These are phyloP conservation scores for Cacoxenus indagator DNA, from an alignment of 2,888 invertebrate species.

Conservation along the genomic window DNA sequence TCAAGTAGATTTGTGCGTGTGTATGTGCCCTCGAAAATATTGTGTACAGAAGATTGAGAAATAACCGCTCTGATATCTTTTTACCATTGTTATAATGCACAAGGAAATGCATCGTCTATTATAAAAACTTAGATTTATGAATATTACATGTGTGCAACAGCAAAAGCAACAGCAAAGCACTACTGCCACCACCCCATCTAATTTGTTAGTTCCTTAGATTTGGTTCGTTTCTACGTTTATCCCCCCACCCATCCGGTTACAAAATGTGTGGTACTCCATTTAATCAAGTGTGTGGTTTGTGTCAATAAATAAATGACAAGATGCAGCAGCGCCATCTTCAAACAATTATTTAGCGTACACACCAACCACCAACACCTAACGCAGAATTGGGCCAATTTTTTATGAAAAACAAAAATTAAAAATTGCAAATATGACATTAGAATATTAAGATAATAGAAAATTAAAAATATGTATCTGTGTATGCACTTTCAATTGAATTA, in stretches of 20 bases:
- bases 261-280: neutral
- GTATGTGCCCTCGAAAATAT: conserved; percentile 9
- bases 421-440: too few relatives aligned
- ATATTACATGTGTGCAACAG: conserved; percentile 58
- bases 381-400: too few relatives aligned
- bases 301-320: neutral
- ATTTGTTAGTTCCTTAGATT: neutral
- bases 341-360: neutral
- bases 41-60: conserved; percentile 16
- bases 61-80: conserved; percentile 40
- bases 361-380: too few relatives aligned
- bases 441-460: conserved; percentile 1
- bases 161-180: conserved; percentile 28
- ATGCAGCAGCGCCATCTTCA: conserved; percentile 11
- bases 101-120: conserved; percentile 30
- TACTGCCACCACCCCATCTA: conserved; percentile 2
- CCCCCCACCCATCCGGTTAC: neutral
- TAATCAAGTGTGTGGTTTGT: neutral
- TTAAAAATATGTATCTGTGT: conserved; percentile 26
- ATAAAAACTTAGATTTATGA: conserved; percentile 60
- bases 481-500: conserved; percentile 57
- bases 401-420: too few relatives aligned
- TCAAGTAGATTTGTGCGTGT: conserved; percentile 15
- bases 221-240: neutral
- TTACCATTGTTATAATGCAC: conserved; percentile 28